Conservation (phyloP, 2,113 vertebrate species). For the Eudyptes chrysolophus region DNA sequence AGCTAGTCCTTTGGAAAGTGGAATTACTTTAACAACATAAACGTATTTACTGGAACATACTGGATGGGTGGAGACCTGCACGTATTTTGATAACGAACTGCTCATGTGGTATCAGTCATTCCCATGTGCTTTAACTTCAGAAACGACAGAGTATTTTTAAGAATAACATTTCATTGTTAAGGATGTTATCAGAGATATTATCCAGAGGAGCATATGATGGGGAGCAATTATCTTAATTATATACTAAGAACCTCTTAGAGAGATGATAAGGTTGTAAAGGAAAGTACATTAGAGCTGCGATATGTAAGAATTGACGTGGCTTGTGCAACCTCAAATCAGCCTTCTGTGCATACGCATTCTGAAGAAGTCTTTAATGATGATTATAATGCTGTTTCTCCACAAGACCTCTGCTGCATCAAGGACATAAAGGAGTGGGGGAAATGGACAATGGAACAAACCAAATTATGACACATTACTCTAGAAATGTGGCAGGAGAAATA, state of each 20-base stretch:
- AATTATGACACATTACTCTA: neutral
- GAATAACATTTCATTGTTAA: slow-evolving; percentile 7
- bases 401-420: neutral
- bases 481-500: neutral
- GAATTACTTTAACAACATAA: neutral
- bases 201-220: neutral
- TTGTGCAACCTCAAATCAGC: neutral
- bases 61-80: neutral
- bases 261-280: slow-evolving; percentile 8
- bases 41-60: neutral
- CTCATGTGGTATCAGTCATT: neutral
- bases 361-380: neutral
- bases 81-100: neutral
- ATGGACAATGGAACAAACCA: neutral
- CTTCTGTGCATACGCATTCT: neutral
- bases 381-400: neutral
- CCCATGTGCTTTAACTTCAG: neutral
- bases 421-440: neutral
- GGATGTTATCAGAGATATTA: neutral
- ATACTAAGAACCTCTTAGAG: slow-evolving; percentile 35
- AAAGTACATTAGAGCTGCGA: neutral
- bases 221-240: slow-evolving; percentile 51
- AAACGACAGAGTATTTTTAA: neutral
- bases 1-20: neutral
- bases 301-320: neutral